These are phyloP conservation scores for Serinus canaria DNA, from an alignment of 2,113 vertebrate species.

Conservation along the genomic window DNA sequence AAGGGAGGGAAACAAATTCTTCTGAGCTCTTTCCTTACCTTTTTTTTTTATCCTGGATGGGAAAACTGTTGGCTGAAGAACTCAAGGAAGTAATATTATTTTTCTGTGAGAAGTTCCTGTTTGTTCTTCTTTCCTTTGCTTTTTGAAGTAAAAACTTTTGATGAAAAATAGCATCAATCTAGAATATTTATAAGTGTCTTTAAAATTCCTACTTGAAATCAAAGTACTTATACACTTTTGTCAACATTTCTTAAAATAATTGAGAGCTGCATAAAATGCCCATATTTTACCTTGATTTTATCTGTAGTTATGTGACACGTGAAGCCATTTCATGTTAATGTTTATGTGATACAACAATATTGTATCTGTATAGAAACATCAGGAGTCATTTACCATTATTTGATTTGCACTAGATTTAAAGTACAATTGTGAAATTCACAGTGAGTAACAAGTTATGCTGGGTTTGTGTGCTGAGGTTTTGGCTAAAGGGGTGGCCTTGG, in stretches of 20 bases:
- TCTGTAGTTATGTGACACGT: background rate
- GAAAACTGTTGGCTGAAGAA: background rate
- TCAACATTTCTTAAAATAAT: background rate
- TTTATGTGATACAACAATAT: background rate
- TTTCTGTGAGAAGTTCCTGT: background rate
- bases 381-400: rapidly evolving
- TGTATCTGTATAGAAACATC: background rate
- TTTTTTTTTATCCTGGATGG: background rate
- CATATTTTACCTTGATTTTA: background rate
- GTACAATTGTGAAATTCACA: background rate
- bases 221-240: background rate
- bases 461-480: background rate
- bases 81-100: background rate
- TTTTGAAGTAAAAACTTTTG: background rate
- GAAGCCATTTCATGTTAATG: background rate
- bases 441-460: background rate
- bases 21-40: rapidly evolving
- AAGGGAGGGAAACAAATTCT: rapidly evolving
- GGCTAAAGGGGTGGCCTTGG: background rate
- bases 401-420: background rate
- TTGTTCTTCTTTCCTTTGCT: background rate
- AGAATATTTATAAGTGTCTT: background rate
- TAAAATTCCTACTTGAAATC: background rate
- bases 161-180: background rate
- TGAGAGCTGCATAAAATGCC: background rate